Evolutionary conservation across 2,888 invertebrate genomes (phyloP).

Genomic region (Himalopsyche tibetana): DNA sequence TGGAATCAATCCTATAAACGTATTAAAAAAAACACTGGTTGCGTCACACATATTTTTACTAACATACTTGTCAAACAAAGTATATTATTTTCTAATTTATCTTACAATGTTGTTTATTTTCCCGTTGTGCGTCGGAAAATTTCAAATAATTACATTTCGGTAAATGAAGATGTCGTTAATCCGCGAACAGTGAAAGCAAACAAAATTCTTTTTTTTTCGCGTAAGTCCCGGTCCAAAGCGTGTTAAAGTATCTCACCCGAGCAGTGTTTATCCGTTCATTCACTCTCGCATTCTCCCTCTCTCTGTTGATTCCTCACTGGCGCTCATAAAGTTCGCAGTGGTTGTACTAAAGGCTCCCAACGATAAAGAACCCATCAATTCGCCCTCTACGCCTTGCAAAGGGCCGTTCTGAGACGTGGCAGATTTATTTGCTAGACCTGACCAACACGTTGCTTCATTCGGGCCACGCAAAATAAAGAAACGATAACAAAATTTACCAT

Average conservation of each 20-base stretch:
- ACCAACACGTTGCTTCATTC: constrained; percentile 48
- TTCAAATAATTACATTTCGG: not conserved
- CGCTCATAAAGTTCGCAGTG: constrained; percentile 53
- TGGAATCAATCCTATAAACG: no score
- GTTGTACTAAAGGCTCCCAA: constrained; percentile 50
- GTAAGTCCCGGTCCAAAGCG: not conserved
- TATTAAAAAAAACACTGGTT: no score
- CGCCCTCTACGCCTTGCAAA: constrained; percentile 53
- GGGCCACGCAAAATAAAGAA: constrained; percentile 39
- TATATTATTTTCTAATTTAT: no score
- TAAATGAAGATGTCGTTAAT: not conserved
- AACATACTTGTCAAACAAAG: no score
- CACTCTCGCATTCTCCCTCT: constrained; percentile 50
- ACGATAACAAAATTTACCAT: constrained; percentile 25
- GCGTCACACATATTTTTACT: no score
- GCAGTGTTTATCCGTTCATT: constrained; percentile 49
- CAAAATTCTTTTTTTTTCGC: constrained; percentile 4
- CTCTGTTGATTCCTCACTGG: constrained; percentile 49
- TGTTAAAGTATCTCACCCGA: constrained; percentile 2
- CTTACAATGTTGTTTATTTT: no score
- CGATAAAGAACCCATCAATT: constrained; percentile 64
- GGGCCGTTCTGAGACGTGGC: constrained; percentile 54
- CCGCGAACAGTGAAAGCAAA: not conserved
- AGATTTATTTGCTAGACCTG: constrained; percentile 59
- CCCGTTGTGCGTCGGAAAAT: not conserved